Base-by-base conservation (phyloP, 2,888 invertebrate genomes). In the Linyphia triangularis region DNA sequence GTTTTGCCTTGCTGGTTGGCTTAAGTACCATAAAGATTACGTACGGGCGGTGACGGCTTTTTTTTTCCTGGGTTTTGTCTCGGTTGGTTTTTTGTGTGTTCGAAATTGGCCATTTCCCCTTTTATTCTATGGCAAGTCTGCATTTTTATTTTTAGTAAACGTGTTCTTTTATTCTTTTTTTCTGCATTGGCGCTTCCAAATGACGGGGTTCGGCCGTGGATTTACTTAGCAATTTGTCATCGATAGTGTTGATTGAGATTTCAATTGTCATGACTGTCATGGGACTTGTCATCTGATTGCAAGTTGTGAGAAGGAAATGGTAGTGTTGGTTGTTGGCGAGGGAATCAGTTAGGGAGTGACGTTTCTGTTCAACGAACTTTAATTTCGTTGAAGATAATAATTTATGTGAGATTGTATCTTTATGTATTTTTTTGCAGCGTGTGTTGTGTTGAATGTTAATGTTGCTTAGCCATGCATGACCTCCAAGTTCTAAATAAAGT, bases 1-100 rank as follows among this genome's bases (percentile, higher is more conserved):
- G 81, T 81, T 81, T 79, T 79, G 85, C 79, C 57, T 73, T 73
- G n/a, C 72, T 67, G 85, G 63, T 79, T 79, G 65, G 65, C 51
- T 81, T 88, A 88, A 88, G 86, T 88, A 81, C 86, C 86, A 73
- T 81, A 75, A 75, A 65, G 81, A 73, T 88, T 88, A 43, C 26
- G 40, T 19, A n/a, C 19, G n/a, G n/a, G n/a, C 69, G 72, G 65
- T 79, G 81, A 88, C 86, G 65, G 72, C 28, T 67, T 65, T 77
- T 65, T 81, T 73, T 59, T 33, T 33, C 9, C 4, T 33, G 9
- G 26, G 40, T 61, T 43, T 65, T 72, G 26, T 83, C 70, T 83
- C 33, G 2, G 33, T 9, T 4, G 9, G 9, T 4, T 13, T 30
- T 63, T 30, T 19, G 61, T 59, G 5, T 22, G 19, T 0, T 40